Base-by-base conservation (phyloP, 2,888 invertebrate species). In the Cryptops parisi region DNA sequence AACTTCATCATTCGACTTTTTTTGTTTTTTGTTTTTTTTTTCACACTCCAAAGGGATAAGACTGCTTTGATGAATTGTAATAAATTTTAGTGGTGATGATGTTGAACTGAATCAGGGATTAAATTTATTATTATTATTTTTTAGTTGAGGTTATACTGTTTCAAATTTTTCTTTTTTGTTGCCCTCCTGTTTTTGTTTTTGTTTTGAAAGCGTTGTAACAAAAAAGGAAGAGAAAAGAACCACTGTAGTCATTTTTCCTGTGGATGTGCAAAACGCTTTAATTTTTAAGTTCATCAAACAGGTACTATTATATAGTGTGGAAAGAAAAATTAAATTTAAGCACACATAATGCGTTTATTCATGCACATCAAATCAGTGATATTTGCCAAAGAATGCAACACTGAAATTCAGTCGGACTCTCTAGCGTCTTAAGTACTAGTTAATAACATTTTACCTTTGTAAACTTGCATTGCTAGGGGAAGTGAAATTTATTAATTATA, bases 301-400 rank as follows among this genome's bases (percentile, higher is more conserved):
- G 15, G 33, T n/a, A n/a, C n/a, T n/a, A 33, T 15, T 33, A 15
- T 33, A 15, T 9, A 33, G 15, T 33, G 33, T 33, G 15, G 15
- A 33, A 9, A 33, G 15, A 33, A 33, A 15, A 33, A 15, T 33
- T 33, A 15, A 6, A 33, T 33, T 6, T n/a, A n/a, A n/a, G n/a
- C n/a, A n/a, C n/a, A n/a, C n/a, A n/a, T n/a, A 33, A 12, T 15
- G 9, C 9, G 9, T 9, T 33, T 9, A 33, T n/a, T n/a, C n/a
- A n/a, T n/a, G n/a, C n/a, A n/a, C n/a, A n/a, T n/a, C 33, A 33
- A 33, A 47, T 22, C 19, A 47, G 47, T 47, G 47, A 26, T 47
- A 47, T n/a, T 47, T 47, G 47, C 47, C 47, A 47, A 47, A 47
- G 47, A 47, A 47, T 47, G 47, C 47, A 47, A 47, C 25, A 47